A percentile compares a stretch with the other conserved stretches of the same genome.
Evolutionary conservation across 2,888 invertebrate genomes (phyloP).

Genomic region (Alloplasta piceator): DNA sequence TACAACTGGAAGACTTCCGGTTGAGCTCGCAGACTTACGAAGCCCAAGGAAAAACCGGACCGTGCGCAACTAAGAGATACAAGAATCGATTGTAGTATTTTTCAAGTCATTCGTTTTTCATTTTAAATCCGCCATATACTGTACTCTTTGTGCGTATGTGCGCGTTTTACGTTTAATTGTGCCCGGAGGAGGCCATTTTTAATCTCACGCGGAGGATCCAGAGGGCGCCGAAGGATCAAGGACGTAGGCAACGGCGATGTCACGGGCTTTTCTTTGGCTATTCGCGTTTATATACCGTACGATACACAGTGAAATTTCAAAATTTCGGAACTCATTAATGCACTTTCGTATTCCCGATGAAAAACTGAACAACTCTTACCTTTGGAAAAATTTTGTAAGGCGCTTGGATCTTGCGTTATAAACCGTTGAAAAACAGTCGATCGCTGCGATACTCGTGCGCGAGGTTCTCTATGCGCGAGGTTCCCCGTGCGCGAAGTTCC

Average conservation of each 20-base stretch:
- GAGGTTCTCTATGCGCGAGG: too few species aligned
- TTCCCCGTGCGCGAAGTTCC: too few species aligned
- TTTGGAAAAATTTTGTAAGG: too few species aligned
- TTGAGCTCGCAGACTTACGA: slow-evolving; percentile 1
- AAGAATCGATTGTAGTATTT: slow-evolving; percentile 30
- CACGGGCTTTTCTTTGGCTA: slow-evolving; percentile 39
- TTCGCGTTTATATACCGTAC: background rate
- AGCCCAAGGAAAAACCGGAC: slow-evolving; percentile 1
- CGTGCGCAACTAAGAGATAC: background rate
- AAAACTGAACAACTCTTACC: too few species aligned
- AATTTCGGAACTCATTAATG: too few species aligned
- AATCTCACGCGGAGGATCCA: slow-evolving; percentile 67
- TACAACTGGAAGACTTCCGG: slow-evolving; percentile 66
- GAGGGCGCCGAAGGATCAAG: slow-evolving; percentile 69
- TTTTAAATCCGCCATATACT: slow-evolving; percentile 12
- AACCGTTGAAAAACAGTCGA: too few species aligned
- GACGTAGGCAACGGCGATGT: slow-evolving; percentile 62
- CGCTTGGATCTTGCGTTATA: too few species aligned
- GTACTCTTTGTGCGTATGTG: slow-evolving; percentile 61
- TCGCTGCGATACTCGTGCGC: too few species aligned
- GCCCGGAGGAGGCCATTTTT: slow-evolving; percentile 68
- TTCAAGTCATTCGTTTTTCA: slow-evolving; percentile 10
- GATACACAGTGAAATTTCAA: too few species aligned
- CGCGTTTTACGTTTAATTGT: slow-evolving; percentile 40
- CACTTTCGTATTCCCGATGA: too few species aligned